A percentile compares a stretch with the other conserved stretches of the same genome.
Evolutionary conservation across 2,113 vertebrate genomes (phyloP).

Genomic region (Sceloporus undulatus): DNA sequence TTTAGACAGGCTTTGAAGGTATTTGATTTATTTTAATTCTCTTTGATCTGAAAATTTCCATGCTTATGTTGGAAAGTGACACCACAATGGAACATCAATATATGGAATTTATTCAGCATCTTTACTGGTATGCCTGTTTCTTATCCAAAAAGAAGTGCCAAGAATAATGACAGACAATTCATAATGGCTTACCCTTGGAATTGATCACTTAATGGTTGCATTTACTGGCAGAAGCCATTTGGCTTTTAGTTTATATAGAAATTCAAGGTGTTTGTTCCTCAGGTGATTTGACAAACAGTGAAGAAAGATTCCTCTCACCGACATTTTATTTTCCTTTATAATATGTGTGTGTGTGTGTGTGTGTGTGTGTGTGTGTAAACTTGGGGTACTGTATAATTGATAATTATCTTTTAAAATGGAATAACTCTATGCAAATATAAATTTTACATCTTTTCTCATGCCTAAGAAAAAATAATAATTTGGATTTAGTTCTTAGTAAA

Average conservation of each 20-base stretch:
- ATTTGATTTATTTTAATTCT: constrained; percentile 6
- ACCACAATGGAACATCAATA: not conserved
- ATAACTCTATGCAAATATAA: not conserved
- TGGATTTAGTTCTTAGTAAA: not conserved
- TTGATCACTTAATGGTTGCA: constrained; percentile 21
- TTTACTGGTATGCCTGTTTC: constrained; percentile 11
- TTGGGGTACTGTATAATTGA: not conserved
- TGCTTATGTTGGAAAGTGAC: constrained; percentile 30
- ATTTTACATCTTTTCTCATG: not conserved
- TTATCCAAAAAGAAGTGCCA: constrained; percentile 39
- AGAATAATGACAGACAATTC: constrained; percentile 16
- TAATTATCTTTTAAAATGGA: not conserved
- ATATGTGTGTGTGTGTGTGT: not conserved
- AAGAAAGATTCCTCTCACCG: not conserved
- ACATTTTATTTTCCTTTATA: not conserved
- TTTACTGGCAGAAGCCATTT: constrained; percentile 31
- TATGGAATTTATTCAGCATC: constrained; percentile 31
- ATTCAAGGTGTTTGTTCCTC: constrained; percentile 1
- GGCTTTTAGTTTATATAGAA: not conserved
- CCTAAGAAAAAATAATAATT: not conserved
- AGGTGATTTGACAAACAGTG: not conserved
- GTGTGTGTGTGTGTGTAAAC: not conserved
- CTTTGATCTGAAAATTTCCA: constrained; percentile 13
- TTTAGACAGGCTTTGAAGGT: not conserved
- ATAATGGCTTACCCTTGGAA: constrained; percentile 48